Evolutionary conservation across 2,113 vertebrate genomes (phyloP).

Genomic region (Actinemys pallida): DNA sequence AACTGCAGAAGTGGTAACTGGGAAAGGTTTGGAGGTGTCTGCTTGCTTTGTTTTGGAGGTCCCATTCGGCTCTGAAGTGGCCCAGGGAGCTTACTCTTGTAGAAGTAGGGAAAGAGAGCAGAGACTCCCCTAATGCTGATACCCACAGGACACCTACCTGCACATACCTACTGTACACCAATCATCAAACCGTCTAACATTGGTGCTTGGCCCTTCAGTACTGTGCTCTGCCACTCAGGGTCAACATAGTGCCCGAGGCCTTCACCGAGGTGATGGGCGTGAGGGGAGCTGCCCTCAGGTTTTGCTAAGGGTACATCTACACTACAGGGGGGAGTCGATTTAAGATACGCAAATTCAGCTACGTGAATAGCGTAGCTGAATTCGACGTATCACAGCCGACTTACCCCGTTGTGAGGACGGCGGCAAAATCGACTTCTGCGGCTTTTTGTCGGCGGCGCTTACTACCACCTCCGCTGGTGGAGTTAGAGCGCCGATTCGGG

Average conservation of each 20-base stretch:
- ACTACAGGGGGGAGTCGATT: too few relatives aligned
- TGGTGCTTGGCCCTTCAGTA: neutral
- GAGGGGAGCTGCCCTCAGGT: neutral
- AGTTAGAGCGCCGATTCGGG: too few relatives aligned
- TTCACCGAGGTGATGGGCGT: too few relatives aligned
- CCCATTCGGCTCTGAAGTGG: neutral
- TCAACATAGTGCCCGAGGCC: too few relatives aligned
- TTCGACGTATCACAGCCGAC: too few relatives aligned
- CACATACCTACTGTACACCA: slow-evolving; percentile 23
- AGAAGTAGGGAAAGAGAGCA: neutral
- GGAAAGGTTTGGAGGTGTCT: accelerated
- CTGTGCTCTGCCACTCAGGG: neutral
- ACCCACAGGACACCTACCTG: slow-evolving; percentile 17
- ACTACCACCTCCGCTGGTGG: too few relatives aligned
- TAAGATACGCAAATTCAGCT: too few relatives aligned
- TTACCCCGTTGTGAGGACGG: too few relatives aligned
- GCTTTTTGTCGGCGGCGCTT: too few relatives aligned
- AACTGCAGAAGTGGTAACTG: neutral
- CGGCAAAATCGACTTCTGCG: too few relatives aligned
- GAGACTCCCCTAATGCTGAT: neutral
- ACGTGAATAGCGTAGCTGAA: too few relatives aligned
- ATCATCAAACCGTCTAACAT: neutral
- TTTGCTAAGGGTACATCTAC: too few relatives aligned
- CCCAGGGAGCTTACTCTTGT: accelerated
- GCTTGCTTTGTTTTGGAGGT: neutral